Percentiles rank a stretch among this genome's conserved stretches.
Conservation (phyloP, 23 tunicate species). For the Diplosoma virens region DNA sequence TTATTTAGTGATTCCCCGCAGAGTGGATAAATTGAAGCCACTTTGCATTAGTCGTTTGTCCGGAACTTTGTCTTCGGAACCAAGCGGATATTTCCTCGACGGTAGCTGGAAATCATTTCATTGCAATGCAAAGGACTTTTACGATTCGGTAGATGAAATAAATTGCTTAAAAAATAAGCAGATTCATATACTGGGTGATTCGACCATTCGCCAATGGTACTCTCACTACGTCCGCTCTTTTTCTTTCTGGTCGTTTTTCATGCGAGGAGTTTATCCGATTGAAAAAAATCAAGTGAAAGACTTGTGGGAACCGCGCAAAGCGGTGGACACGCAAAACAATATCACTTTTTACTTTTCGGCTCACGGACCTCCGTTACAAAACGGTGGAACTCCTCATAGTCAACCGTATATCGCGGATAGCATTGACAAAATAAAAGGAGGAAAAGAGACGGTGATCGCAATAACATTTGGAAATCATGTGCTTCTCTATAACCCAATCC, state of each 20-base stretch:
- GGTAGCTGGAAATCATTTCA: constrained; percentile 31
- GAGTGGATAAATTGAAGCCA: no score
- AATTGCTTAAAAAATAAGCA: constrained; percentile 30
- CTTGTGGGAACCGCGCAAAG: constrained; percentile 52
- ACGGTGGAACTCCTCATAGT: constrained; percentile 47
- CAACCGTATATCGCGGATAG: constrained; percentile 67
- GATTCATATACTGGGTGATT: constrained; percentile 45
- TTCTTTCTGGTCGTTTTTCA: not conserved
- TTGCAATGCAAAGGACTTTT: not conserved
- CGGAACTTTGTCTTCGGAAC: constrained; percentile 11
- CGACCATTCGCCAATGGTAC: constrained; percentile 73
- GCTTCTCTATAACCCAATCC: constrained; percentile 47
- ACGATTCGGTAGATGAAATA: not conserved
- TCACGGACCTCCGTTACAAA: constrained; percentile 76
- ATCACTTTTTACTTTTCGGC: constrained; percentile 47
- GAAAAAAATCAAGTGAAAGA: not conserved
- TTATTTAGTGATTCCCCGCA: no score
- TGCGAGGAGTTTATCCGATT: not conserved
- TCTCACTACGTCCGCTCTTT: not conserved
- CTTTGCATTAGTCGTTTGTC: not conserved
- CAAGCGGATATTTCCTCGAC: constrained; percentile 34
- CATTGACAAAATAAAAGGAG: constrained; percentile 44
- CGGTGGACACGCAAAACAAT: constrained; percentile 10
- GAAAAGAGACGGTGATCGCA: constrained; percentile 49
- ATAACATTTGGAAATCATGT: constrained; percentile 60